Evolutionary conservation across 2,888 invertebrate species (phyloP).

Genomic region (Vesta saturnalis): DNA sequence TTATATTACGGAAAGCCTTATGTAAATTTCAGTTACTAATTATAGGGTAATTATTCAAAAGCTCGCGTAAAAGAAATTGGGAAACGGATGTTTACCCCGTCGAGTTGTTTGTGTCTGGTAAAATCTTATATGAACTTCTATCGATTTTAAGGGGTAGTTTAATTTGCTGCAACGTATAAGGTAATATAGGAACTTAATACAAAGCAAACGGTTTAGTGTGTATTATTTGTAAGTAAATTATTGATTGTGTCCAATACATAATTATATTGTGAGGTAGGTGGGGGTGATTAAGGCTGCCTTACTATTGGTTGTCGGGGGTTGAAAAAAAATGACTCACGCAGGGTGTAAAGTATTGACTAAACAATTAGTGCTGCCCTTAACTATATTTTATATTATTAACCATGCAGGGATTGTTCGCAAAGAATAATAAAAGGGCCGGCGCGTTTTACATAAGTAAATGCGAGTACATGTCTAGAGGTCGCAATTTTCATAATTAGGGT

Average conservation of each 20-base stretch:
- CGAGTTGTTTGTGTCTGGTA: too few species aligned
- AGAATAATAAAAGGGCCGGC: conserved; percentile 11
- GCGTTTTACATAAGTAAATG: conserved; percentile 19
- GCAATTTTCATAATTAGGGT: conserved; percentile 37
- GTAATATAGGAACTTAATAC: conserved; percentile 34
- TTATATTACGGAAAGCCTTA: background rate
- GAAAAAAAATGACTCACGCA: conserved; percentile 64
- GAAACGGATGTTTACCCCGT: too few species aligned
- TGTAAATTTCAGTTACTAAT: background rate
- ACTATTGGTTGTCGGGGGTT: conserved; percentile 63
- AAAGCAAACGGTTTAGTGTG: conserved; percentile 38
- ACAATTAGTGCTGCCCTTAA: conserved; percentile 64
- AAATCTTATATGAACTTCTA: conserved; percentile 9
- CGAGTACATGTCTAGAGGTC: conserved; percentile 29
- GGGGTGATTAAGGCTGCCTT: conserved; percentile 62
- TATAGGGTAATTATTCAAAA: background rate
- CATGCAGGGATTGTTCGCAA: conserved; percentile 35
- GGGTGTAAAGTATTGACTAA: conserved; percentile 66
- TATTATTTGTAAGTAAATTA: conserved; percentile 60
- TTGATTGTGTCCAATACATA: conserved; percentile 64
- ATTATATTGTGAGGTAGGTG: conserved; percentile 60
- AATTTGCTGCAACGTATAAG: conserved; percentile 27
- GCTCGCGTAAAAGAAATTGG: too few species aligned
- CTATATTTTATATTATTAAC: conserved; percentile 59
- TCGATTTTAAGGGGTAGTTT: conserved; percentile 25